Base-by-base conservation (phyloP, 2,797 vertebrate species). In the Octomys mimax region DNA sequence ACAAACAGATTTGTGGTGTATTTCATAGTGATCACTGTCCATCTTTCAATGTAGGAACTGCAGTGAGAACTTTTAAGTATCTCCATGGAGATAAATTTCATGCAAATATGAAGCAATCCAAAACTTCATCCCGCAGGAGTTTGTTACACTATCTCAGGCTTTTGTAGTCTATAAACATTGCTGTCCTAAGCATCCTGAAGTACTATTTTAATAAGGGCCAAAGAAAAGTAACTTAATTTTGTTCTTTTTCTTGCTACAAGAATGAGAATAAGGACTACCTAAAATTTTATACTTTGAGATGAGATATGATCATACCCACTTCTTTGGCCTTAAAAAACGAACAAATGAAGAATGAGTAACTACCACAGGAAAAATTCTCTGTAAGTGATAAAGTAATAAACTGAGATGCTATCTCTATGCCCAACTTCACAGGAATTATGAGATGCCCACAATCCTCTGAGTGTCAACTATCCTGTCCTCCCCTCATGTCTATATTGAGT, bases 251-350 rank as follows among this genome's bases (percentile, higher is more conserved):
- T 83, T 79, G 0, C 22, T 68, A 4, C 28, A 79, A 89, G 11
- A 1, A 68, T 54, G n/a, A 14, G 14, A 89, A 39, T 26, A 5
- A 68, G 28, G 19, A 39, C 18, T 84, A 75, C 31, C 5, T 62
- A 39, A 19, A 71, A n/a, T 31, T 91, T 86, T 68, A 46, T 0
- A 80, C 31, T 3, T 19, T 78, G 26, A 90, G 21, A 54, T 61
- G 52, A 90, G 73, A 46, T 21, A 28, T 52, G 54, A 5, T 89
- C 36, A 59, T 42, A 81, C 6, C 3, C 68, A 89, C 11, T 79
- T 79, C 52, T 87, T 57, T 73, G 71, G 39, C 87, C 91, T 68
- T 11, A 92, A 73, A 73, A 94, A 89, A 21, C 62, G 3, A 92
- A 14, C 5, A 75, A 54, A 33, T 62, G 31, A 6, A 21, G n/a